These are phyloP conservation scores for Eristalinus aeneus DNA, from an alignment of 2,888 invertebrate species.

Conservation along the genomic window DNA sequence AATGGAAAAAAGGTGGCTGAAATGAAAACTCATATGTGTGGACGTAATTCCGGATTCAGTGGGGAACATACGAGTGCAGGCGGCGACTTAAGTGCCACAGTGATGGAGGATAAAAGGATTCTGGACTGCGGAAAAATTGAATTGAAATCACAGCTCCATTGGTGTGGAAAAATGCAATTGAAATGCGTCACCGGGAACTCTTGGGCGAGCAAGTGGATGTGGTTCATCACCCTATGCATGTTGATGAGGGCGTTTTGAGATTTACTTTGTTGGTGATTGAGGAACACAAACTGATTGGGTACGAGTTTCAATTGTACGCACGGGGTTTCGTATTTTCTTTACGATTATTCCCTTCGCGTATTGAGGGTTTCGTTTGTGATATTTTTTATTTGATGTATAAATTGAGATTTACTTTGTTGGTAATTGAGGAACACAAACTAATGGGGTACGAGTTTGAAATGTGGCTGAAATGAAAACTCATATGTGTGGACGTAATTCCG, in stretches of 20 bases:
- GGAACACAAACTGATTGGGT: no score
- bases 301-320: no score
- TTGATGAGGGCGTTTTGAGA: no score
- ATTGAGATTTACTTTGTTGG: no score
- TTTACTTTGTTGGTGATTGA: no score
- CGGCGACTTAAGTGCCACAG: not conserved
- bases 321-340: no score
- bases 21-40: not conserved
- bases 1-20: conserved; percentile 2
- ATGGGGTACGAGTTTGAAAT: no score
- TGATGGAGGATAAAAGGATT: not conserved
- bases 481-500: not conserved
- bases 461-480: conserved; percentile 2
- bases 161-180: not conserved
- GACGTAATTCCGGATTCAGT: not conserved
- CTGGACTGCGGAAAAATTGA: not conserved
- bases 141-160: not conserved
- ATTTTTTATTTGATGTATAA: no score
- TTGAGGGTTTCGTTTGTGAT: no score
- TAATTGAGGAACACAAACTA: no score
- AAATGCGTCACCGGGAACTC: not conserved
- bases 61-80: not conserved
- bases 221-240: not conserved
- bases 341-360: no score
- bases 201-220: not conserved